Evolutionary conservation across 2,888 invertebrate species (phyloP).

Genomic region (Eristalinus sepulchralis): DNA sequence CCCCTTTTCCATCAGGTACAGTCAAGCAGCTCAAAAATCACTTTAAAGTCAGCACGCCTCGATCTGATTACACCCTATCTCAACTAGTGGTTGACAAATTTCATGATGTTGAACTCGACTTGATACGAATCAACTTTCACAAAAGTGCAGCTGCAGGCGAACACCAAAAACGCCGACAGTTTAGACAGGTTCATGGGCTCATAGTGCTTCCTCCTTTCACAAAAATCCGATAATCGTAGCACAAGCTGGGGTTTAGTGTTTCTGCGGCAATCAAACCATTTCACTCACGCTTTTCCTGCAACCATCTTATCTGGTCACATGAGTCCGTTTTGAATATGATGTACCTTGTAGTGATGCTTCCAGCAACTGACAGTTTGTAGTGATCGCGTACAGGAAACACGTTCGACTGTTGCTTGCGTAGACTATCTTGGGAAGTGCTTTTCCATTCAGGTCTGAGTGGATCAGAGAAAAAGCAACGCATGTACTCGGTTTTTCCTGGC

Average conservation of each 20-base stretch:
- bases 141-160: neutral
- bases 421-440: too few species aligned
- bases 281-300: neutral
- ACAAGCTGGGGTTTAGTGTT: neutral
- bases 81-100: neutral
- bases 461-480: too few species aligned
- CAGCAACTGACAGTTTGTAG: too few species aligned
- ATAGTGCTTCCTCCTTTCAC: neutral
- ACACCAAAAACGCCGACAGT: neutral
- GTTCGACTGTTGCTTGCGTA: too few species aligned
- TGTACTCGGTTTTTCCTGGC: too few species aligned
- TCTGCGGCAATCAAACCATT: neutral
- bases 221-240: neutral
- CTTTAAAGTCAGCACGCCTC: neutral
- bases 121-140: neutral
- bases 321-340: too few species aligned
- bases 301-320: neutral
- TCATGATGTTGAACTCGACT: neutral
- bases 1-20: too few species aligned
- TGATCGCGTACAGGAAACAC: too few species aligned
- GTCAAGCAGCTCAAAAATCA: neutral
- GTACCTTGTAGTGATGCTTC: too few species aligned
- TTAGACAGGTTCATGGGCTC: neutral
- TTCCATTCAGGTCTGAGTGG: too few species aligned
- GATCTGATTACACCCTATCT: neutral